These are phyloP conservation scores for Acanthochromis polyacanthus DNA, from an alignment of 2,113 vertebrate genomes.

Conservation along the genomic window DNA sequence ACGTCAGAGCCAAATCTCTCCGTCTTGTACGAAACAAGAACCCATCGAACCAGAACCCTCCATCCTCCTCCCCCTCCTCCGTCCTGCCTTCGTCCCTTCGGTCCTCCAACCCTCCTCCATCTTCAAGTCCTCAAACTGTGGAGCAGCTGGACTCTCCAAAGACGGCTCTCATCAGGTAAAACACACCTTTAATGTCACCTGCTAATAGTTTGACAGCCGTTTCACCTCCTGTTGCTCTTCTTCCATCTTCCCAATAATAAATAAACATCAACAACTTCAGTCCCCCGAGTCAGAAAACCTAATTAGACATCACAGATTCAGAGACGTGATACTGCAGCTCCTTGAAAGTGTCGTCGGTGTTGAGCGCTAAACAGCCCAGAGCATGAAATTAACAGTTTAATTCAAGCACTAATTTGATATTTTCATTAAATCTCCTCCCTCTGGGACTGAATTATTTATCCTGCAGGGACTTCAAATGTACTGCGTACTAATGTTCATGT, in stretches of 20 bases:
- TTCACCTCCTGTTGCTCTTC: too few species aligned
- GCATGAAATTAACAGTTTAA: background rate
- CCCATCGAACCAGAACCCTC: background rate
- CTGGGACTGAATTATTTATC: slow-evolving; percentile 20
- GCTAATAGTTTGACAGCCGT: too few species aligned
- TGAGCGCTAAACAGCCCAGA: slow-evolving; percentile 1
- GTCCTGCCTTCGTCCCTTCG: slow-evolving; percentile 21
- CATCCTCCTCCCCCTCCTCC: background rate
- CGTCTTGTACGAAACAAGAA: slow-evolving; percentile 35
- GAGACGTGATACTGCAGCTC: background rate
- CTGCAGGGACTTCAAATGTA: background rate
- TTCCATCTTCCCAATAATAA: background rate
- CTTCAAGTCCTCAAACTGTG: background rate
- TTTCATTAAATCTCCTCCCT: slow-evolving; percentile 9
- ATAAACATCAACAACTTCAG: background rate
- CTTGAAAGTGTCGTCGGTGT: background rate
- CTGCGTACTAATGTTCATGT: slow-evolving; percentile 13
- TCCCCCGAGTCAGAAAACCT: background rate
- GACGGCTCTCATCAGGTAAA: slow-evolving; percentile 67
- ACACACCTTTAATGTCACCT: background rate
- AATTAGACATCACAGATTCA: background rate
- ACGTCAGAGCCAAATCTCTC: slow-evolving; percentile 59
- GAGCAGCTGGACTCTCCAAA: slow-evolving; percentile 20
- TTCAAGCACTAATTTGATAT: slow-evolving; percentile 17
- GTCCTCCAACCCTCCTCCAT: slow-evolving; percentile 15